Evolutionary conservation across 2,888 invertebrate genomes (phyloP), one percentile per base, ranked within the genome.

Genomic region (Euplagia quadripunctaria): DNA sequence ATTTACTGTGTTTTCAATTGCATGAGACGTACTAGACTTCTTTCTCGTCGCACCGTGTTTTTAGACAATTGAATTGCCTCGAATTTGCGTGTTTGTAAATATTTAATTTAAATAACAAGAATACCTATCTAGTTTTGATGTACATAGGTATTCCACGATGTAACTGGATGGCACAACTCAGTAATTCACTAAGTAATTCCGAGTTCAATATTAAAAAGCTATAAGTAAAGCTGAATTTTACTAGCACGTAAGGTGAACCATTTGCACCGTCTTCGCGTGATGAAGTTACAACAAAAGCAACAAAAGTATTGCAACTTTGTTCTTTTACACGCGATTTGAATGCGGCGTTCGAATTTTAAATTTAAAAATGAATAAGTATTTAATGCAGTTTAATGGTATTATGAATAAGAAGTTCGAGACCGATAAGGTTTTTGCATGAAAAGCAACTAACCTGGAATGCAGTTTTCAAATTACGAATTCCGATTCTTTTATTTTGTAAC

Each of bases 251-350:
- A 86, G 81, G 74, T 84, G 85, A 88, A 88, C 88, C 87, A 89
- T 90, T 90, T 90, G 89, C 88, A 86, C 87, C 80, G 82, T 75
- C 83, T 87, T 77, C 83, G 92, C 93, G 93, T 93, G 93, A 88
- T 90, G 79, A 83, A 79, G 68, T 79, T 74, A 84, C 85, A 90
- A 90, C 87, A 87, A 83, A 88, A 88, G 87, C 85, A 90, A 90
- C 87, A 87, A 83, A 88, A 88, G 87, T 87, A 88, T 87, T 82
- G 83, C 77, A 83, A 81, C 73, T 74, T 67, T 46, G 66, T 49
- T 74, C 63, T 75, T 77, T 73, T 64, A 78, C 87, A 87, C 87
- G 87, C 87, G 86, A 87, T 80, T 79, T 68, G 68, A 83, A 83
- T 78, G 82, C 81, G 76, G 82, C 61, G 73, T 81, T 83, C 66